Evolutionary conservation across 2,113 vertebrate genomes (phyloP), one percentile per base, ranked within the genome.

Genomic region (Dipodomys ordii): DNA sequence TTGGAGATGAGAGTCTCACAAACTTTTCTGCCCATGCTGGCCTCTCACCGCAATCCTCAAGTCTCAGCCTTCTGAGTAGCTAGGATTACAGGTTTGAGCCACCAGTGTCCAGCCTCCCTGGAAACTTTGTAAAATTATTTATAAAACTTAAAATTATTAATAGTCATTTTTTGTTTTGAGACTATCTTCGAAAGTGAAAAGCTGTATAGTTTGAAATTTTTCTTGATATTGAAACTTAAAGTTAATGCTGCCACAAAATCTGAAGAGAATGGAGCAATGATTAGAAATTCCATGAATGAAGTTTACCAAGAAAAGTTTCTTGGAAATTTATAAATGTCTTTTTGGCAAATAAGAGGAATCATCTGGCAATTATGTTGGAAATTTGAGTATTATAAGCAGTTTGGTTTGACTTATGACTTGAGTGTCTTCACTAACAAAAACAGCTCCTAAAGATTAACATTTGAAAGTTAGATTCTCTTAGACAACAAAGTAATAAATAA

Each of bases 251-350:
- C 2, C 74, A 67, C 27, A 74, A 64, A 84, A 92, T 76, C 11
- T 92, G 22, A 83, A 91, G 62, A 78, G 60, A 15, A 39, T 87
- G 23, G 57, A 87, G 30, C 72, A 68, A 13, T 77, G 11, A 64
- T 30, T 81, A 25, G 74, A 28, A 87, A 53, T 73, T 67, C 30
- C 80, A 15, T 77, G 44, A 83, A 57, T 11, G 49, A 60, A 46
- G 46, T 84, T 89, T 90, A 87, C 85, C 39, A 80, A 72, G 46
- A 82, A 95, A 86, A 85, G 23, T 32, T 92, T 62, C 64, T 32
- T 90, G 79, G 76, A 60, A 39, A 87, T 80, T 53, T 6, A 60
- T 10, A 94, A 90, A 39, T 96, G 16, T 27, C 68, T 62, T 88
- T 87, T 83, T 90, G 80, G 7, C 53, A 53, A 79, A n/a, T 79